Evolutionary conservation across 2,888 invertebrate genomes (phyloP).

Genomic region (Troides oblongomaculatus): DNA sequence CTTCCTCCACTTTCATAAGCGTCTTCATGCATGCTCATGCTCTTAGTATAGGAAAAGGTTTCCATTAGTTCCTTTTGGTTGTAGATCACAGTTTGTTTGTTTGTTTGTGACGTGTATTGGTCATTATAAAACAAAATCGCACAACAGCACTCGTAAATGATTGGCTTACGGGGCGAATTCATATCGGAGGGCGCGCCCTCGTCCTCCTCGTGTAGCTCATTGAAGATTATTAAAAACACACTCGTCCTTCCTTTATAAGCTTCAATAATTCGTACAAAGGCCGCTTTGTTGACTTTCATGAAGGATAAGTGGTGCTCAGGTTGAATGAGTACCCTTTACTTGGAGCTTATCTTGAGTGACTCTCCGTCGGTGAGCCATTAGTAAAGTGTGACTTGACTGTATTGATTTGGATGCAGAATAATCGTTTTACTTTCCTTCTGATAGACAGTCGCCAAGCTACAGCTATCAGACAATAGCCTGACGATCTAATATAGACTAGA

Average conservation of each 20-base stretch:
- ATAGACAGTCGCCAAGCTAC: no score
- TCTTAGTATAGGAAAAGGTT: no score
- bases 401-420: constrained; percentile 13
- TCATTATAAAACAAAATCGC: no score
- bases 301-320: constrained; percentile 22
- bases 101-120: no score
- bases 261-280: constrained; percentile 23
- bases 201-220: constrained; percentile 6
- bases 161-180: neutral
- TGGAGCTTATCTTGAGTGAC: constrained; percentile 21
- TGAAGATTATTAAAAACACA: constrained; percentile 25
- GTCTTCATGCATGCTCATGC: no score
- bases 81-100: no score
- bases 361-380: constrained; percentile 24
- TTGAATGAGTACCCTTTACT: constrained; percentile 25
- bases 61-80: no score
- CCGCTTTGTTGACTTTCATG: constrained; percentile 25
- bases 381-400: constrained; percentile 19
- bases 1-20: no score
- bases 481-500: no score
- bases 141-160: neutral
- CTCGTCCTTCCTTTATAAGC: constrained; percentile 23
- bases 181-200: neutral
- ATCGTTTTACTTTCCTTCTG: no score
- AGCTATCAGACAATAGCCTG: no score